Evolutionary conservation across 2,797 vertebrate species (phyloP), one percentile per base, ranked within the genome.

Genomic region (Microcaecilia unicolor): DNA sequence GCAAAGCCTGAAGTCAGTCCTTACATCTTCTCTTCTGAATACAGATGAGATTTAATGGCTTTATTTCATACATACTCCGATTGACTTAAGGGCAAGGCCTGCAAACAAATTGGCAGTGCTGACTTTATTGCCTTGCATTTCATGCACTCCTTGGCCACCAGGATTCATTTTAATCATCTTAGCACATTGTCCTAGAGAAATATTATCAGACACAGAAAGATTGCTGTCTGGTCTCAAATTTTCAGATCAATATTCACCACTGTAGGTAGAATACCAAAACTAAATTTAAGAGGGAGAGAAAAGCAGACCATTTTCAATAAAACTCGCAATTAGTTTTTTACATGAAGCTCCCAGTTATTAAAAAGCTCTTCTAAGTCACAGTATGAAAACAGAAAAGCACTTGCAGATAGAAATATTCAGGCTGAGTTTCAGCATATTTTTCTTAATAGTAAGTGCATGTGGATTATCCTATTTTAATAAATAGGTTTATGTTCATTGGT

Each of bases 121-220:
- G 25, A 48, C 37, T 58, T 48, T 14, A 58, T 31, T 51, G 37
- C 32, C 36, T 53, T 48, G 17, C 30, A 20, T 49, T 50, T 58
- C 32, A 25, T 37, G 32, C n/a, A 39, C 6, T 13, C 41, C 19
- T 53, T 37, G 63, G 27, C 22, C 36, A 28, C 26, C 19, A 54
- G 21, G 24, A 49, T 12, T 43, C 31, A 31, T 53, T 62, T 58
- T 44, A 60, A 63, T 54, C 33, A 51, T 50, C 44, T 60, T 41
- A 49, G 26, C 41, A 55, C 45, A 41, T 44, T 56, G 31, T 50
- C 33, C 27, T 38, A 33, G 25, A 41, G 41, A 55, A 70, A 51
- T 56, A 41, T 41, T 58, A 44, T 52, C 27, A 58, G 19, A 30
- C n/a, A 31, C 1, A 2, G 6, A 50, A 50, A 40, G 18, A 41